Conservation (phyloP, 2,888 invertebrate genomes). For the Argynnis bischoffii region DNA sequence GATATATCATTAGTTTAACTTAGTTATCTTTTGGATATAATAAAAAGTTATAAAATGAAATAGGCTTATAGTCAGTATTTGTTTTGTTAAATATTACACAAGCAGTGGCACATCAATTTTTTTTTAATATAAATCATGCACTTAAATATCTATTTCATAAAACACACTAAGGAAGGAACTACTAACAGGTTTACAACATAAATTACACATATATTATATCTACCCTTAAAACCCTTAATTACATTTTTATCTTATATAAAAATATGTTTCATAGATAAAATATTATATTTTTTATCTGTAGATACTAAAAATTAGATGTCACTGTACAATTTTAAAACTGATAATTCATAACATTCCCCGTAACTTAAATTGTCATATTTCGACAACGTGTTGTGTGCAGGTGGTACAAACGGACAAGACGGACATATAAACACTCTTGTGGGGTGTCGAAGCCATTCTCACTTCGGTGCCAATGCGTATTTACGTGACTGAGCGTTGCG, state of each 20-base stretch:
- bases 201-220: background rate
- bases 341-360: background rate
- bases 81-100: constrained; percentile 2
- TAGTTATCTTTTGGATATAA: background rate
- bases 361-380: background rate
- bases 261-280: no score
- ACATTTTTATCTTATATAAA: no score
- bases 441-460: constrained; percentile 71
- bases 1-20: no score
- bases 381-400: constrained; percentile 49
- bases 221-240: background rate
- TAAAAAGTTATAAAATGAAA: background rate
- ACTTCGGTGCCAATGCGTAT: constrained; percentile 65
- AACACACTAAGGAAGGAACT: constrained; percentile 6
- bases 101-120: constrained; percentile 2
- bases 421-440: constrained; percentile 58
- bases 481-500: constrained; percentile 70
- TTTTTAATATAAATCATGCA: constrained; percentile 20
- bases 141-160: background rate
- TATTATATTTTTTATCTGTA: no score
- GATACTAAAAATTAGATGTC: no score
- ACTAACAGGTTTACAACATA: background rate
- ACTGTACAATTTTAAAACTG: background rate
- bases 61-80: constrained; percentile 14
- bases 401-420: constrained; percentile 61